A percentile compares a stretch with the other conserved stretches of the same genome.
These are phyloP conservation scores for Venustoraphidia nigricollis DNA, from an alignment of 2,888 invertebrate genomes.

Conservation along the genomic window DNA sequence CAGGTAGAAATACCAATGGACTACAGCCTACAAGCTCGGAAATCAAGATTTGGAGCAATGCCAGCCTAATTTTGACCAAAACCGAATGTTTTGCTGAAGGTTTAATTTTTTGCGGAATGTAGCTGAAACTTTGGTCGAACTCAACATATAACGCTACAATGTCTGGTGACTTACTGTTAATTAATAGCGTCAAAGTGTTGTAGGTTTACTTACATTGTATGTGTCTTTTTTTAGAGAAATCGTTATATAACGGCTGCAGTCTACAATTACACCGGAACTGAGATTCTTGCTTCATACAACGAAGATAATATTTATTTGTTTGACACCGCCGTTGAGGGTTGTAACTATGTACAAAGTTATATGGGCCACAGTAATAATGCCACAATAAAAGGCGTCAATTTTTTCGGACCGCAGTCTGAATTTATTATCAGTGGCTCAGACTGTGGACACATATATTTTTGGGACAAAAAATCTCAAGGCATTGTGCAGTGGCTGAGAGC, in stretches of 20 bases:
- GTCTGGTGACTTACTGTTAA: too few species aligned
- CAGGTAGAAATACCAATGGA: too few species aligned
- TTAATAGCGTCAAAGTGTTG: too few species aligned
- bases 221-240: conserved; percentile 17
- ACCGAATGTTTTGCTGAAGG: too few species aligned
- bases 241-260: conserved; percentile 76
- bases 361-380: conserved; percentile 49
- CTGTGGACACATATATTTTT: conserved; percentile 75
- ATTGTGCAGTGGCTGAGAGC: conserved; percentile 81
- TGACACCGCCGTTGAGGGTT: conserved; percentile 36
- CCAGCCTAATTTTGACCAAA: too few species aligned
- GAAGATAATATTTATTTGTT: conserved; percentile 88
- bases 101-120: too few species aligned
- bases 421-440: conserved; percentile 89
- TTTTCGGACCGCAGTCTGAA: conserved; percentile 83
- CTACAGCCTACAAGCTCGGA: too few species aligned
- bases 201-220: too few species aligned
- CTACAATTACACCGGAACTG: conserved; percentile 81
- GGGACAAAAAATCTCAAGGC: conserved; percentile 77
- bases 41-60: too few species aligned
- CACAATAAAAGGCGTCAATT: conserved; percentile 82
- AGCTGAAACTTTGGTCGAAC: too few species aligned
- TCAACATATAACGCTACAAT: too few species aligned
- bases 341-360: conserved; percentile 39
- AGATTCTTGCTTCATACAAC: conserved; percentile 86